phyloP scores from a whole-genome alignment of 2,113 vertebrate genomes.

The Chiloscyllium plagiosum region DNA sequence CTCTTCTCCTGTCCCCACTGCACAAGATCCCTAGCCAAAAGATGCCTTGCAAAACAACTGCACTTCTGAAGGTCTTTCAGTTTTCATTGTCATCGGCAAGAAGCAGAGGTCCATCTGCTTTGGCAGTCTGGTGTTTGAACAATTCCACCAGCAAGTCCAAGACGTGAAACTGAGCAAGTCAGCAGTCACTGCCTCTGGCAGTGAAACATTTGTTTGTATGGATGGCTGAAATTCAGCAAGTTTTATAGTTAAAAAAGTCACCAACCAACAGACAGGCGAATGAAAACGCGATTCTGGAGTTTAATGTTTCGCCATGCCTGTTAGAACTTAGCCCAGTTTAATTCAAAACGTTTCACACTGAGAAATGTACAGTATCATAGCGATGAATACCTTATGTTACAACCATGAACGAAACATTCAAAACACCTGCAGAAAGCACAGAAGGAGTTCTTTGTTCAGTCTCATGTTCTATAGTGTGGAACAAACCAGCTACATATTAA shows the following conservation, averaged over 20 bases:
- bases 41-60: background rate
- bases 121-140: background rate
- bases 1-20: background rate
- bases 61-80: background rate
- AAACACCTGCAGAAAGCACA: background rate
- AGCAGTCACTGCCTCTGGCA: background rate
- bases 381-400: background rate
- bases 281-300: constrained; percentile 11
- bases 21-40: background rate
- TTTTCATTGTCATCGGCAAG: background rate
- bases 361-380: background rate
- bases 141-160: constrained; percentile 9
- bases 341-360: background rate
- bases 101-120: constrained; percentile 6
- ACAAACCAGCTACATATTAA: background rate
- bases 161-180: background rate
- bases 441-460: background rate
- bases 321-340: background rate
- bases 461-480: background rate
- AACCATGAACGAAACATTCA: background rate
- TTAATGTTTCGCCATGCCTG: background rate
- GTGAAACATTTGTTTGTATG: background rate
- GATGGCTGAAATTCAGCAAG: constrained; percentile 7
- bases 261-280: background rate
- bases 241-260: background rate